Base-by-base conservation (phyloP, 2,888 invertebrate species). In the Chaetogeoica ovagalla region DNA sequence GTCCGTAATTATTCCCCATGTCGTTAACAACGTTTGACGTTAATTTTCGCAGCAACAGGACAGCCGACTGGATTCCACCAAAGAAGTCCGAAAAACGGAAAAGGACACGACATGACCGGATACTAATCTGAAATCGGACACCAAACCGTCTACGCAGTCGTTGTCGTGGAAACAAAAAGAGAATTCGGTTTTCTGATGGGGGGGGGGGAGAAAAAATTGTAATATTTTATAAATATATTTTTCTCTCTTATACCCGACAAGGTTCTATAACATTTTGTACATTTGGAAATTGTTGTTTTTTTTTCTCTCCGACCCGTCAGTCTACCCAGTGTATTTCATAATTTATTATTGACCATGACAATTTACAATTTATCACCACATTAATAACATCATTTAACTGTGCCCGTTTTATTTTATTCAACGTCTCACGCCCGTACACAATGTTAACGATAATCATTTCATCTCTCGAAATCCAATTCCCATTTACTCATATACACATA, bases 51-150 rank as follows among this genome's bases (percentile, higher is more conserved):
- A n/a, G 15, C 55, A 43, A 17, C 62, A 79, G 55, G 70, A 79
- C 21, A 71, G 55, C 70, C 77, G 77, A 43, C 77, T 62, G 23
- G 77, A 79, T 52, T 79, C 77, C n/a, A 79, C 77, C 15, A 79
- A 79, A 19, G 70, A 79, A 43, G 23, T 79, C 17, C 70, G 77
- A 23, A 79, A 79, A 63, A 79, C 77, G 8, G 77, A 79, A 79
- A 79, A 79, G 63, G 77, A 79, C 39, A 79, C 77, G 17, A 79
- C 77, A 9, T 52, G 77, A 23, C 77, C 77, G 7, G 77, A 79
- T 23, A 69, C 77, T 15, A 70, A 79, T 39, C n/a, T 79, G 9
- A 79, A 79, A 55, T 79, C 77, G 6, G 57, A 75, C 43, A 70
- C 70, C 21, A 79, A 79, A 55, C 70, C 77, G 23, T 79, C 77